Percentiles rank a stretch among this genome's conserved stretches.
Evolutionary conservation across 2,797 vertebrate species (phyloP).

Genomic region (Lepilemur septentrionalis): DNA sequence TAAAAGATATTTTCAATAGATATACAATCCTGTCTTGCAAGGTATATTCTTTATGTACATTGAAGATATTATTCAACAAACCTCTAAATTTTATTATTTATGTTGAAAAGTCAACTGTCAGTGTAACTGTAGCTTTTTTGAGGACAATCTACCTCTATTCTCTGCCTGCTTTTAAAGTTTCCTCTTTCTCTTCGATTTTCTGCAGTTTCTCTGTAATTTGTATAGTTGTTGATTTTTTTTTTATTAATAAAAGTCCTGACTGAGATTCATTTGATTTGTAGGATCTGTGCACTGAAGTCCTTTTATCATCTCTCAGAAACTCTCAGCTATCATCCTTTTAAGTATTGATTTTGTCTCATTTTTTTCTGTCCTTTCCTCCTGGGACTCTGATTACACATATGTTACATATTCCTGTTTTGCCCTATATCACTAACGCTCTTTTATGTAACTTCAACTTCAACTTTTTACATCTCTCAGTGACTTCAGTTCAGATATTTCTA

Average conservation of each 20-base stretch:
- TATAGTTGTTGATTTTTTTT: background rate
- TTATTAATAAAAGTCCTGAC: background rate
- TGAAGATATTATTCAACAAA: background rate
- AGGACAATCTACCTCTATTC: background rate
- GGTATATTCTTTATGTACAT: background rate
- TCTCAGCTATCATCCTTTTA: background rate
- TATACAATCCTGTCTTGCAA: background rate
- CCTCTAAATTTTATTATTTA: background rate
- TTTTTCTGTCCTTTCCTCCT: background rate
- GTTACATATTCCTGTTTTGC: background rate
- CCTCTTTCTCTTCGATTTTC: conserved; percentile 2
- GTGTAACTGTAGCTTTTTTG: background rate
- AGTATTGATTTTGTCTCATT: background rate
- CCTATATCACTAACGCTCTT: background rate
- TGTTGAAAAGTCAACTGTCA: background rate
- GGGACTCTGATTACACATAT: background rate
- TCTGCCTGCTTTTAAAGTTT: background rate
- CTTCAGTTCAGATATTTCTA: background rate
- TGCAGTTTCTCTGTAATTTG: background rate
- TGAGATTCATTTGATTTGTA: background rate
- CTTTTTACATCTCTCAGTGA: background rate
- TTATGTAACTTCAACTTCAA: background rate
- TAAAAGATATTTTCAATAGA: background rate
- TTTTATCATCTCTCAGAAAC: background rate
- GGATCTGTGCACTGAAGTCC: background rate